phyloP scores from a whole-genome alignment of 1,140 invertebrate species.

The Planococcus citri region DNA sequence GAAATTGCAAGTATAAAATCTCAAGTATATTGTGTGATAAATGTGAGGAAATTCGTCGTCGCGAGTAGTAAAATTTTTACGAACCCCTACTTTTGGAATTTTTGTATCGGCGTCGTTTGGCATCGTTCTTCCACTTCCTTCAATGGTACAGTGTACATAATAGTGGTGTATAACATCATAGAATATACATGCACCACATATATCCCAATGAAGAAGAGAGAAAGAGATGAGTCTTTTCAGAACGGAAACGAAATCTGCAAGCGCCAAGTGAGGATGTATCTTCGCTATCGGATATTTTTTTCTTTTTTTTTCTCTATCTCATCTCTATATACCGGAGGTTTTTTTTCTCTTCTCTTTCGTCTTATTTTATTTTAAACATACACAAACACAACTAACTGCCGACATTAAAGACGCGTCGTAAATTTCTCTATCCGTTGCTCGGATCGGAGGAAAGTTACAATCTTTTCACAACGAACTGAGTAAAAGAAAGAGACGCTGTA shows the following conservation, averaged over 20 bases:
- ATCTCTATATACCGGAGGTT: neutral
- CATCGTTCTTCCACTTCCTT: neutral
- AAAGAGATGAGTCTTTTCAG: slow-evolving; percentile 3
- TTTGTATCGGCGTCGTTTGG: slow-evolving; percentile 14
- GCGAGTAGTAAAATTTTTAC: neutral
- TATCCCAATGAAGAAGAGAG: too few species aligned
- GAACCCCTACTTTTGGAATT: slow-evolving; percentile 1
- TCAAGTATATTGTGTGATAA: neutral
- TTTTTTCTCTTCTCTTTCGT: neutral
- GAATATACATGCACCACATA: neutral
- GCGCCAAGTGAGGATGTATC: slow-evolving; percentile 17
- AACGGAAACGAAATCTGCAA: slow-evolving; percentile 20
- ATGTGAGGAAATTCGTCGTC: neutral
- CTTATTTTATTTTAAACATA: slow-evolving; percentile 19
- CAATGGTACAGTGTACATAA: neutral
- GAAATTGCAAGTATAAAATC: too few species aligned
- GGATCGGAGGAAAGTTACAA: slow-evolving; percentile 11
- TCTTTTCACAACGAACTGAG: neutral
- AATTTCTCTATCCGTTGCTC: slow-evolving; percentile 11
- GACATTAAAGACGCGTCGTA: slow-evolving; percentile 18
- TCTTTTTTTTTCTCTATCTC: neutral
- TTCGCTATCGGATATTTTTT: slow-evolving; percentile 12
- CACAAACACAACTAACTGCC: slow-evolving; percentile 14
- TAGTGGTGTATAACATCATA: neutral
- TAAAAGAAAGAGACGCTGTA: neutral